Evolutionary conservation across 1,140 invertebrate species (phyloP).

Genomic region (Venustaconcha ellipsiformis): DNA sequence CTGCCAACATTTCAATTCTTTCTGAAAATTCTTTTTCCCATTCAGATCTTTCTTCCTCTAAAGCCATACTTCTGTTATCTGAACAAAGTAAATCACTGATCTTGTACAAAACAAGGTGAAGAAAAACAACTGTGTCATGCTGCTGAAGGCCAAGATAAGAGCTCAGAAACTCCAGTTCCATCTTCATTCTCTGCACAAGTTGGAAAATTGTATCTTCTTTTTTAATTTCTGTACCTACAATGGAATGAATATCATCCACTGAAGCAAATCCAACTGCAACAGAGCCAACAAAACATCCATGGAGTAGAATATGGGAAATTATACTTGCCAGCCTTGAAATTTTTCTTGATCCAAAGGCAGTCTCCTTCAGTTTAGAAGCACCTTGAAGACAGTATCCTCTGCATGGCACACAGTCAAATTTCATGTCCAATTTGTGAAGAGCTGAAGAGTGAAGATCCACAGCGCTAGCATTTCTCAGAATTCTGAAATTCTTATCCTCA

Average conservation of each 20-base stretch:
- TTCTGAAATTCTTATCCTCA: neutral
- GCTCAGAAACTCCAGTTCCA: neutral
- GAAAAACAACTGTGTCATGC: slow-evolving; percentile 2
- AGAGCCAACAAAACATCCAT: slow-evolving; percentile 5
- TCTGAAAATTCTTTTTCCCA: no score
- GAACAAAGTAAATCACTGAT: neutral
- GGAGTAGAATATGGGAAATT: no score
- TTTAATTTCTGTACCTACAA: neutral
- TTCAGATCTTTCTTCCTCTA: neutral
- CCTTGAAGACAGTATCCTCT: neutral
- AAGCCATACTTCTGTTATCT: no score
- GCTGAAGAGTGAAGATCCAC: neutral
- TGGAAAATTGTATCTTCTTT: neutral
- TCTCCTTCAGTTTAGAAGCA: no score
- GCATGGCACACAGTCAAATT: neutral
- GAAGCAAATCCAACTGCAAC: slow-evolving; percentile 4
- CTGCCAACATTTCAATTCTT: neutral
- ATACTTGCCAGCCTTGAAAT: no score
- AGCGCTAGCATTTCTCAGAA: neutral
- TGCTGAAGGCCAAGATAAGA: slow-evolving; percentile 5
- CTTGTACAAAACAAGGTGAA: neutral
- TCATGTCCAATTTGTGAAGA: neutral
- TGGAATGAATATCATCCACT: neutral
- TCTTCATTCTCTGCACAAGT: neutral
- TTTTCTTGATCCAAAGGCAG: no score